Evolutionary conservation across 2,113 vertebrate species (phyloP).

Genomic region (Morone chrysops): DNA sequence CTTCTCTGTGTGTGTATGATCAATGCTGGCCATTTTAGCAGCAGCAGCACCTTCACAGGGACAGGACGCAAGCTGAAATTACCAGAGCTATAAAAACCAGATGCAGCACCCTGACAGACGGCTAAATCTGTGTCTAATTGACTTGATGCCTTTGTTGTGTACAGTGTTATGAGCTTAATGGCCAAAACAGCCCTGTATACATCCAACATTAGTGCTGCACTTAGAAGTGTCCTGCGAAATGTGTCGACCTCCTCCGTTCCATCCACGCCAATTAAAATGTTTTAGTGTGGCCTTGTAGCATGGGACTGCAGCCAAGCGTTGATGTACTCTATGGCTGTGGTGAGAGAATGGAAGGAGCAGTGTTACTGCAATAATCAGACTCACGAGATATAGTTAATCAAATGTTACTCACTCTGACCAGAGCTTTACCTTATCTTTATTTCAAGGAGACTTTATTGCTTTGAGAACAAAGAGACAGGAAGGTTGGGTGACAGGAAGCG

Average conservation of each 20-base stretch:
- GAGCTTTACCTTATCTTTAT: background rate
- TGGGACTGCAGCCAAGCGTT: slow-evolving; percentile 23
- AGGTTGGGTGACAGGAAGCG: background rate
- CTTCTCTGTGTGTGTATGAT: slow-evolving; percentile 3
- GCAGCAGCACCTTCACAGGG: slow-evolving; percentile 39
- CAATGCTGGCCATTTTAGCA: slow-evolving; percentile 33
- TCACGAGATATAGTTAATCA: background rate
- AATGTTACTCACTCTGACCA: background rate
- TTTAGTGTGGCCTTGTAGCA: slow-evolving; percentile 9
- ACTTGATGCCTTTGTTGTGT: slow-evolving; percentile 46
- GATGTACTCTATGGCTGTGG: background rate
- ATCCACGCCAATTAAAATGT: slow-evolving; percentile 26
- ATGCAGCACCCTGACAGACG: slow-evolving; percentile 29
- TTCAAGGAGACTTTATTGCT: background rate
- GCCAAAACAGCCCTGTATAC: slow-evolving; percentile 8
- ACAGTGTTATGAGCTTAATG: slow-evolving; percentile 28
- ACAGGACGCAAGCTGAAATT: slow-evolving; percentile 19
- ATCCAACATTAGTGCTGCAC: slow-evolving; percentile 6
- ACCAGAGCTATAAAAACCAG: slow-evolving; percentile 47
- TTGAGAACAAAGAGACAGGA: background rate
- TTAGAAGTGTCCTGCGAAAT: slow-evolving; percentile 15
- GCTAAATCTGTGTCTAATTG: slow-evolving; percentile 61
- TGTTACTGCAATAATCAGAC: slow-evolving; percentile 11
- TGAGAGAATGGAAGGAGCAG: background rate
- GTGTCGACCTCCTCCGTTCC: slow-evolving; percentile 1